phyloP scores from a whole-genome alignment of 2,113 vertebrate genomes.

The Hippocampus comes region DNA sequence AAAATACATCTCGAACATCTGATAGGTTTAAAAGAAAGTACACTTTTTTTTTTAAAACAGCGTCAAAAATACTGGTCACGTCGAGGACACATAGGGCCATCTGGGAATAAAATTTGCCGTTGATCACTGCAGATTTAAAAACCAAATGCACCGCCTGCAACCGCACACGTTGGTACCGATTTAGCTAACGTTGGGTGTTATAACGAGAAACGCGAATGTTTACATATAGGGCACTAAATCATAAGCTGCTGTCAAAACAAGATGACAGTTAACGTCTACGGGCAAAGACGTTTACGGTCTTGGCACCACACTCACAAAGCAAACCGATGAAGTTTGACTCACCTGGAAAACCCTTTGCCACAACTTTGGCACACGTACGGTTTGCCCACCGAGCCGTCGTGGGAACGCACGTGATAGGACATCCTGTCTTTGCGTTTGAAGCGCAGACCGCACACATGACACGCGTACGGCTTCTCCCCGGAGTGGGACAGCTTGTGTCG shows the following conservation, averaged over 20 bases:
- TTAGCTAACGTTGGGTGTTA: too few species aligned
- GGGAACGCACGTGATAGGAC: slow-evolving; percentile 97
- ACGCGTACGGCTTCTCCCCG: slow-evolving; percentile 97
- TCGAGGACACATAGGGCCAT: too few species aligned
- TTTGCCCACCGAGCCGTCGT: slow-evolving; percentile 96
- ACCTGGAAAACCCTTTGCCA: slow-evolving; percentile 98
- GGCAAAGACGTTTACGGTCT: not conserved
- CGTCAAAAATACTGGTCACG: too few species aligned
- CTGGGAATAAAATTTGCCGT: too few species aligned
- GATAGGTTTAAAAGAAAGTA: too few species aligned
- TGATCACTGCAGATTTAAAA: too few species aligned
- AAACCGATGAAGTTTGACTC: slow-evolving; percentile 51
- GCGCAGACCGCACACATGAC: slow-evolving; percentile 91
- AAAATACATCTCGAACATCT: too few species aligned
- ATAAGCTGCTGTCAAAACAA: not conserved
- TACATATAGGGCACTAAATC: not conserved
- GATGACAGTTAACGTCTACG: too few species aligned
- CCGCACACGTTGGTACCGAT: too few species aligned
- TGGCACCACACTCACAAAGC: not conserved
- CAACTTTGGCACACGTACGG: slow-evolving; percentile 99
- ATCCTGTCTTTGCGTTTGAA: slow-evolving; percentile 98
- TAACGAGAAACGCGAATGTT: not conserved
- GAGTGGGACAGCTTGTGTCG: slow-evolving; percentile 98
- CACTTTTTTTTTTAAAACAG: too few species aligned
- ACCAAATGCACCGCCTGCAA: too few species aligned